Conservation (phyloP, 2,888 invertebrate species). For the Erebia palarica region DNA sequence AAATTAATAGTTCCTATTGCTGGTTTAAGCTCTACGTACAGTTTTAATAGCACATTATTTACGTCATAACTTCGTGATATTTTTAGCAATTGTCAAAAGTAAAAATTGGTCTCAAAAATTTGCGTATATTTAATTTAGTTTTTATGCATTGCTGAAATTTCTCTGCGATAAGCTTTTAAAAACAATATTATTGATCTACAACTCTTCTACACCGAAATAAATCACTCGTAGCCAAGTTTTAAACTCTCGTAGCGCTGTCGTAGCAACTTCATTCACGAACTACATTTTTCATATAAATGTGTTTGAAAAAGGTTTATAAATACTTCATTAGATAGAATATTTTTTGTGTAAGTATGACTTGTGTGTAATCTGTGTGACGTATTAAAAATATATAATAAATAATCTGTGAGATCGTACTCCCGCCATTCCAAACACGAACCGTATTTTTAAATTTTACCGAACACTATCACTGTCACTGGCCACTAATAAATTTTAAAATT, state of each 20-base stretch:
- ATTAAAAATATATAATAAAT: conserved; percentile 43
- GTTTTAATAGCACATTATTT: conserved; percentile 1
- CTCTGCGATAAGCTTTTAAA: conserved; percentile 21
- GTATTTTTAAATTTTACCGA: conserved; percentile 61
- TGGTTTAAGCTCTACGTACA: not conserved
- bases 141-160: conserved; percentile 9
- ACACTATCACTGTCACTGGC: conserved; percentile 64
- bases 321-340: conserved; percentile 16
- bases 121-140: conserved; percentile 15
- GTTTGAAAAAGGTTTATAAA: not conserved
- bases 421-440: conserved; percentile 72
- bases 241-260: conserved; percentile 40
- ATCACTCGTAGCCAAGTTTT: conserved; percentile 25
- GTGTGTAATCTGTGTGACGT: conserved; percentile 41
- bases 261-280: conserved; percentile 45
- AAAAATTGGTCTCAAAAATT: no score
- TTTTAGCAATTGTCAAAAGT: conserved; percentile 10
- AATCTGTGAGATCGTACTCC: conserved; percentile 63
- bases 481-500: conserved; percentile 50
- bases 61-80: conserved; percentile 15
- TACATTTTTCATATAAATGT: conserved; percentile 30
- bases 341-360: not conserved
- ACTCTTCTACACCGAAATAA: not conserved
- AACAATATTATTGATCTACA: conserved; percentile 21
- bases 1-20: not conserved